Percentiles rank a stretch among this genome's conserved stretches.
Evolutionary conservation across 2,888 invertebrate species (phyloP).

Genomic region (Sarcophaga rosellei): DNA sequence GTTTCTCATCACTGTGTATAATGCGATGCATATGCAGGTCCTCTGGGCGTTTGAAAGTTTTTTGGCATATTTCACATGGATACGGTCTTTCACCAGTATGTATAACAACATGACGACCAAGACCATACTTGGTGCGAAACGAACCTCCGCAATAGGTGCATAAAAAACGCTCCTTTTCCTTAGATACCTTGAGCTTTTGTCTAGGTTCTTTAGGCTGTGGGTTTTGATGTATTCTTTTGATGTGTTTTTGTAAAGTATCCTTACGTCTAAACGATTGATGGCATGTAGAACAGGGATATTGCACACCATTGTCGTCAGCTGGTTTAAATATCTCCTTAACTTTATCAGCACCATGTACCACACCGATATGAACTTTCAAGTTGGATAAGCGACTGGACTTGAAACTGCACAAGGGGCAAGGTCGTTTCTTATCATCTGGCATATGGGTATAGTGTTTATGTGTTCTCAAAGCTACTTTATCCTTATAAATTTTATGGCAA

Average conservation of each 20-base stretch:
- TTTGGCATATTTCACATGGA: constrained; percentile 76
- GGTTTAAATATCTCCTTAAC: constrained; percentile 22
- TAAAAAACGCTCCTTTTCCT: constrained; percentile 56
- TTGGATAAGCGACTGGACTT: constrained; percentile 31
- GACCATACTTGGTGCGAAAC: constrained; percentile 55
- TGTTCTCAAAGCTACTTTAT: constrained; percentile 31
- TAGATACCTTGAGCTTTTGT: constrained; percentile 13
- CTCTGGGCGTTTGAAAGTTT: constrained; percentile 84
- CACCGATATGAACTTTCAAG: constrained; percentile 40
- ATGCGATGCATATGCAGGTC: constrained; percentile 86
- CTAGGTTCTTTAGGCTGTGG: constrained; percentile 6
- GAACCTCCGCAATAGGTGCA: constrained; percentile 62
- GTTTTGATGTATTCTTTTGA: constrained; percentile 37
- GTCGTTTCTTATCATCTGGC: constrained; percentile 44
- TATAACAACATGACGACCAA: constrained; percentile 73
- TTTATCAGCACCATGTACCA: constrained; percentile 34
- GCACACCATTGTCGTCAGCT: constrained; percentile 22
- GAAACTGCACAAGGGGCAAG: constrained; percentile 30
- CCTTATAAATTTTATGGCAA: constrained; percentile 43
- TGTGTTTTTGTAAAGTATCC: constrained; percentile 36
- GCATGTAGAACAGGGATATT: constrained; percentile 32
- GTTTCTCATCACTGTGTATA: constrained; percentile 78
- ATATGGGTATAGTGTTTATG: constrained; percentile 40
- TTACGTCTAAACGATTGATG: constrained; percentile 21
- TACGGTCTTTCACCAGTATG: constrained; percentile 83